A percentile compares a stretch with the other conserved stretches of the same genome.
These are phyloP conservation scores for Sylvietta virens DNA, from an alignment of 2,113 vertebrate genomes.

Conservation along the genomic window DNA sequence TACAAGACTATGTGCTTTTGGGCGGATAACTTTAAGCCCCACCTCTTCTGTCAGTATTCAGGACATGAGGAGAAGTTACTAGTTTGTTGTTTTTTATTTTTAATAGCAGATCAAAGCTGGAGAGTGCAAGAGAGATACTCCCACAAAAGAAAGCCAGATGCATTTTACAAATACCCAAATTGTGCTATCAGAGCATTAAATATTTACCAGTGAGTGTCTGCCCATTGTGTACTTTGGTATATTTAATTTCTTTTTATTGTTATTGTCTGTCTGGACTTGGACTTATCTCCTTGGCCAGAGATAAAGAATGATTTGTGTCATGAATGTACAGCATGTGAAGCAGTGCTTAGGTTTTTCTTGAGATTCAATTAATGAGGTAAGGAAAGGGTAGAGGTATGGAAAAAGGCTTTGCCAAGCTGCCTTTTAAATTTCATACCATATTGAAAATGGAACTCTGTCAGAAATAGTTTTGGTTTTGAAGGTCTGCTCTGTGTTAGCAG, in stretches of 20 bases:
- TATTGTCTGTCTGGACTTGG: constrained; percentile 41
- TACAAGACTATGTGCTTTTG: background rate
- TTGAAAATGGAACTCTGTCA: background rate
- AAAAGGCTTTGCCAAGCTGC: background rate
- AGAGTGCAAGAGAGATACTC: background rate
- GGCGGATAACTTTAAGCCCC: background rate
- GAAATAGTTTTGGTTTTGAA: constrained; percentile 23
- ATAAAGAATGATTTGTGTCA: constrained; percentile 17
- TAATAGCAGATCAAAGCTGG: background rate
- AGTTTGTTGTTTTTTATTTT: background rate
- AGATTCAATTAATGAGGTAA: background rate
- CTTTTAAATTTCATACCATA: background rate
- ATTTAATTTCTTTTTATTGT: constrained; percentile 46
- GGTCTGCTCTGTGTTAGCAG: background rate
- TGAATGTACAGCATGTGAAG: background rate
- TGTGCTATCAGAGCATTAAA: constrained; percentile 17
- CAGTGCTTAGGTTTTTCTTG: background rate
- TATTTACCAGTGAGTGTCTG: constrained; percentile 49
- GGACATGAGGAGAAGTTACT: background rate
- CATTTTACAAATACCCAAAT: constrained; percentile 29
- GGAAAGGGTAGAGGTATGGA: background rate
- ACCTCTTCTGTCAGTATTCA: background rate
- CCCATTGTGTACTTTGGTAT: constrained; percentile 9
- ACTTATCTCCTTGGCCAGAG: constrained; percentile 25
- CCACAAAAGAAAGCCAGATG: background rate